A percentile compares a stretch with the other conserved stretches of the same genome.
Conservation (phyloP, 2,888 invertebrate species). For the Gastrophysa polygoni region DNA sequence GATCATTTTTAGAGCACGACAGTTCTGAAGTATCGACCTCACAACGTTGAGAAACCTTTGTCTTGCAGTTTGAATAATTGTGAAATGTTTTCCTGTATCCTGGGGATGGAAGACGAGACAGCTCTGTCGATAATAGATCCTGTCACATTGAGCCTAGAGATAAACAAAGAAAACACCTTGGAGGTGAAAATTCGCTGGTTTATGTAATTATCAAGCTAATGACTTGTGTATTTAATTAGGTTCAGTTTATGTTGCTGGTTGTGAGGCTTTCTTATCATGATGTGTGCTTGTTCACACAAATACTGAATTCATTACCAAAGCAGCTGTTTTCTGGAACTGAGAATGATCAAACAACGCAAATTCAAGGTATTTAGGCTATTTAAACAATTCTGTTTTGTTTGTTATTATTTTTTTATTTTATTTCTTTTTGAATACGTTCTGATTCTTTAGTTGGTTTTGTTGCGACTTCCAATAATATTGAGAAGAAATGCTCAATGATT, state of each 20-base stretch:
- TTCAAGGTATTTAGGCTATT: neutral
- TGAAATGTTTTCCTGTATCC: constrained; percentile 90
- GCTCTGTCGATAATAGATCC: constrained; percentile 95
- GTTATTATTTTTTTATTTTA: too few relatives aligned
- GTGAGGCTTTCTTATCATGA: constrained; percentile 92
- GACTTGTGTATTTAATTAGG: constrained; percentile 50
- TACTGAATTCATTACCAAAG: constrained; percentile 84
- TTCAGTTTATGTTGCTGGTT: constrained; percentile 75
- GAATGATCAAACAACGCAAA: neutral
- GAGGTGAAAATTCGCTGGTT: constrained; percentile 49
- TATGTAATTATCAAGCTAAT: neutral
- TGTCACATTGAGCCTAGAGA: constrained; percentile 77
- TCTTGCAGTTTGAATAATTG: constrained; percentile 88
- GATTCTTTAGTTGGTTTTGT: too few relatives aligned
- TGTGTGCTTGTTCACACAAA: constrained; percentile 87
- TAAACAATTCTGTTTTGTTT: neutral
- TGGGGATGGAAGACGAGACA: constrained; percentile 86
- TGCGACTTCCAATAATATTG: too few relatives aligned
- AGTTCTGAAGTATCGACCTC: constrained; percentile 78
- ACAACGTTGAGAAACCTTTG: constrained; percentile 73
- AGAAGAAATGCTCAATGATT: too few relatives aligned
- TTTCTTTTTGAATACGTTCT: too few relatives aligned
- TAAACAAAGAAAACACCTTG: constrained; percentile 64
- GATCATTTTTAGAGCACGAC: constrained; percentile 76
- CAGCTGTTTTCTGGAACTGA: constrained; percentile 66